Evolutionary conservation across 1,140 invertebrate species (phyloP), one percentile per base, ranked within the genome.

Genomic region (Rhagoletis zephyria): DNA sequence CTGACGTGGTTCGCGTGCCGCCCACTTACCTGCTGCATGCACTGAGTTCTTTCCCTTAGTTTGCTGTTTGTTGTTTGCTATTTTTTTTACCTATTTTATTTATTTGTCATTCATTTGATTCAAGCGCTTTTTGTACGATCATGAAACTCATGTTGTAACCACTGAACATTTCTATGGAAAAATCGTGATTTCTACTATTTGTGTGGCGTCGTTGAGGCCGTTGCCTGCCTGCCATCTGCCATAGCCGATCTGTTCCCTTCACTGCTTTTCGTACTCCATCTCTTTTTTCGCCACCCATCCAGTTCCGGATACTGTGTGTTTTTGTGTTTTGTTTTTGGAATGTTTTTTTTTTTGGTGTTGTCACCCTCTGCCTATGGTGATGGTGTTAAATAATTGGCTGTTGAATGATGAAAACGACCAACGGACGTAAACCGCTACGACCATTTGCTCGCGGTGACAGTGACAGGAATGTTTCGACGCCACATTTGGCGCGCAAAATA

Each of bases 81-180:
- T 77, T 51, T 77, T 77, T 74, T 30, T 30, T 30, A 30, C 30
- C 10, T 56, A 1, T 56, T 56, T 56, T 56, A 7, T 56, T 56
- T 10, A 10, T 56, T 56, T 56, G 14, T 77, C 40, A 56, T 77
- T 77, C 70, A 77, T 77, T 77, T 77, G 51, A 51, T 51, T 48
- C 70, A 77, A 51, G 70, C 74, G 48, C n/a, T 81, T 81, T 81
- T 81, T 81, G 56, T 81, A 56, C 48, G 74, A 81, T 56, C 74
- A 81, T 81, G 74, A 81, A 81, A 81, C 74, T 81, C 74, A 81
- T 81, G 74, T 81, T 81, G 74, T 81, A 81, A 81, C 74, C 74
- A 81, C 74, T 81, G 74, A 81, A 81, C 74, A 81, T 56, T 81
- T 81, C 74, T 56, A 81, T 81, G 74, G 74, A 81, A 81, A 81